Evolutionary conservation across 2,797 vertebrate species (phyloP), one percentile per base, ranked within the genome.

Genomic region (Chromis chromis): DNA sequence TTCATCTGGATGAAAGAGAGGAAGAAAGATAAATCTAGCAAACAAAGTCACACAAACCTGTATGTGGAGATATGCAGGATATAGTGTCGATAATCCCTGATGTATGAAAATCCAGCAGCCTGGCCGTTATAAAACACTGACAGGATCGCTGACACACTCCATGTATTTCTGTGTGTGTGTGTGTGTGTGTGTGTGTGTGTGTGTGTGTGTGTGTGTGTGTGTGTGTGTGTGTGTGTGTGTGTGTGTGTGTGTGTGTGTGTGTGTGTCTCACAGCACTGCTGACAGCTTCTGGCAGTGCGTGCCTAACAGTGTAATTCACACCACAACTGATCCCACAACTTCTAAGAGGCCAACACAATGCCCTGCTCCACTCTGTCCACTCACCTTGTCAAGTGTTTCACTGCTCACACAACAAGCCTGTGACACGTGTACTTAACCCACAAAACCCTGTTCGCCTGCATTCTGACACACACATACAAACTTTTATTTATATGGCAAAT

Each of bases 261-360:
- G 19, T 42, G 36, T 44, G 28, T 54, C 40, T 57, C 28, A 53
- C 61, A 59, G 40, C 46, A 53, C 36, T 62, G 54, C 48, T 60
- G 28, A 73, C 70, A 83, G 71, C 54, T 63, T 49, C 28, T 74
- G 64, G 42, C 54, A 66, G 17, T 57, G 66, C 71, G 70, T 56
- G 36, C 31, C 66, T 27, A 78, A 49, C 53, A 64, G 44, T 60
- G 53, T 64, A 73, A 72, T 79, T 80, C 39, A 65, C 59, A 49
- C 39, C 53, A 69, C 4, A 7, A 40, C 66, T 60, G 83, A 65
- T 55, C 44, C 39, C 53, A 69, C 4, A 6, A 40, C 66, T 60
- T 84, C 56, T 68, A 17, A 65, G 48, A 74, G 56, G 31, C 60
- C 21, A 64, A 75, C 25, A 58, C 39, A 13, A 39, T 28, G 52